Evolutionary conservation across 2,888 invertebrate genomes (phyloP).

Genomic region (Tenthredo notha): DNA sequence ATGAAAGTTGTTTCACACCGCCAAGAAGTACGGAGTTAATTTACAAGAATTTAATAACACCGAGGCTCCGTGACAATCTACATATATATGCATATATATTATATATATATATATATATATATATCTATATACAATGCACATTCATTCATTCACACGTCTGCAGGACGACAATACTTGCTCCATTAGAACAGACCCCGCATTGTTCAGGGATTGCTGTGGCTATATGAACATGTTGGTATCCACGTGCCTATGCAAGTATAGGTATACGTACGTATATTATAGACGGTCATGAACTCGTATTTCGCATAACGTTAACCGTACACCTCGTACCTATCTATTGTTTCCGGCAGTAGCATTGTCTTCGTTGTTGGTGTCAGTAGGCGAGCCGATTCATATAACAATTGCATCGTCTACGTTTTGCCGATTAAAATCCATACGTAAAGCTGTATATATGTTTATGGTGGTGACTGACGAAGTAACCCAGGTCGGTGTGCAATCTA

Average conservation of each 20-base stretch:
- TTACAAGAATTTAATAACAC: slow-evolving; percentile 39
- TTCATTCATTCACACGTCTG: slow-evolving; percentile 12
- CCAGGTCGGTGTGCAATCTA: background rate
- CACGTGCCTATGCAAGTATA: background rate
- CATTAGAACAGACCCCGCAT: slow-evolving; percentile 34
- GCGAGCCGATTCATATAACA: background rate
- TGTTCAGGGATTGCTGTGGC: slow-evolving; percentile 38
- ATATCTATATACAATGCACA: background rate
- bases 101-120: background rate
- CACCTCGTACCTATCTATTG: slow-evolving; percentile 24
- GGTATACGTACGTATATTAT: no score
- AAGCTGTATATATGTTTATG: background rate
- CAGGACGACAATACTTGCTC: slow-evolving; percentile 24
- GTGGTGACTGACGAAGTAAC: background rate
- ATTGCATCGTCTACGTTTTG: slow-evolving; percentile 22
- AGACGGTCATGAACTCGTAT: slow-evolving; percentile 24
- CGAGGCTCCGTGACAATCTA: background rate
- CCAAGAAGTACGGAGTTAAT: slow-evolving; percentile 27
- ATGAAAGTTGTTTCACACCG: slow-evolving; percentile 11
- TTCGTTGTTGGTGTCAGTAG: slow-evolving; percentile 19
- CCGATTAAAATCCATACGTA: background rate
- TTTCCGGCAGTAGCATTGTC: slow-evolving; percentile 29
- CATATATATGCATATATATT: background rate
- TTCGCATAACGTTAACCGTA: slow-evolving; percentile 16
- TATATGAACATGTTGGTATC: background rate